Evolutionary conservation across 1,140 invertebrate genomes (phyloP).

Genomic region (Meloidogyne floridensis): DNA sequence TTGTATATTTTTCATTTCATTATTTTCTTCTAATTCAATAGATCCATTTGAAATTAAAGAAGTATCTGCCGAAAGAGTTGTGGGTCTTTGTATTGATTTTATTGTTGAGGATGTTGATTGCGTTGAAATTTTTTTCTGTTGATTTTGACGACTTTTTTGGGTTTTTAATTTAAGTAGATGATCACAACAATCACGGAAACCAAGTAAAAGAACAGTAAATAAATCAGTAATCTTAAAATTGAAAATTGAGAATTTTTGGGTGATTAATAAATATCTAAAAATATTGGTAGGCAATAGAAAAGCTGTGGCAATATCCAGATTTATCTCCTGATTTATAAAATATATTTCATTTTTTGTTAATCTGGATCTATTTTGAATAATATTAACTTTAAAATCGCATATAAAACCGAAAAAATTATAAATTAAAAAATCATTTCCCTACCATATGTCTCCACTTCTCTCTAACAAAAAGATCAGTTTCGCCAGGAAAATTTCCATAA

Average conservation of each 20-base stretch:
- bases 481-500: slow-evolving; percentile 50
- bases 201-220: slow-evolving; percentile 50
- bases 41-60: not conserved
- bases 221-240: slow-evolving; percentile 45
- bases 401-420: not conserved
- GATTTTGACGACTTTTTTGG: slow-evolving; percentile 44
- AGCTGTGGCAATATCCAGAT: no score
- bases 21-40: not conserved
- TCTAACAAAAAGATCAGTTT: slow-evolving; percentile 56
- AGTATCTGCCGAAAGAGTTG: not conserved
- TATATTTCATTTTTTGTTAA: no score
- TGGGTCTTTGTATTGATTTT: not conserved
- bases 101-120: not conserved
- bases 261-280: not conserved
- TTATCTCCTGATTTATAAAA: no score
- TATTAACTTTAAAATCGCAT: no score
- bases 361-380: no score
- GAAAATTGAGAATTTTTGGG: not conserved
- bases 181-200: slow-evolving; percentile 57
- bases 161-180: slow-evolving; percentile 40
- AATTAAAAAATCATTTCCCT: not conserved
- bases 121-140: slow-evolving; percentile 22
- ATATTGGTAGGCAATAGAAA: no score
- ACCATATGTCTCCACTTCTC: slow-evolving; percentile 49
- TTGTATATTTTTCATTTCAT: not conserved